Conservation (phyloP, 2,113 vertebrate species). For the Nesogale talazaci region DNA sequence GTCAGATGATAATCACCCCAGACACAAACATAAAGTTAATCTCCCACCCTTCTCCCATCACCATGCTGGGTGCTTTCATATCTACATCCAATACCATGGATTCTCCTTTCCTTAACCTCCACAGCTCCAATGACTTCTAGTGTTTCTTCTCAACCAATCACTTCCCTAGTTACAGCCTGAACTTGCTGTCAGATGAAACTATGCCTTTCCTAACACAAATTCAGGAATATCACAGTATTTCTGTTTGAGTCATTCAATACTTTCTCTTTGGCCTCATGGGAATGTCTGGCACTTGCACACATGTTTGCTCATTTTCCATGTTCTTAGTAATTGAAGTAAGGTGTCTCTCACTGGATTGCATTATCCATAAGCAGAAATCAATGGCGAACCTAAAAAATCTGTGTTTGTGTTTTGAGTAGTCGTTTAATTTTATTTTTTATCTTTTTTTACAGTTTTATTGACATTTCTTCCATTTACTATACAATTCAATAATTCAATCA, state of each 20-base stretch:
- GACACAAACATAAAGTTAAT: neutral
- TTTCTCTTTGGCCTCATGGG: neutral
- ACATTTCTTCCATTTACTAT: neutral
- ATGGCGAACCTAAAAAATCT: neutral
- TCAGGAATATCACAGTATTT: neutral
- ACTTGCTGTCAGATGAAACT: neutral
- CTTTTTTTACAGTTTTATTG: no score
- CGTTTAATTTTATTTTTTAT: no score
- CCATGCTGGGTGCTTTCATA: neutral
- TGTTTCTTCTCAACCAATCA: neutral
- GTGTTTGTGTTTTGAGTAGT: no score
- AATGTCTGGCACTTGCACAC: neutral
- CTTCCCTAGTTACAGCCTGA: neutral
- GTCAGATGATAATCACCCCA: neutral
- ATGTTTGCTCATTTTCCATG: neutral
- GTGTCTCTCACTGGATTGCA: neutral
- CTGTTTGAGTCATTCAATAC: neutral
- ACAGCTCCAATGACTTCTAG: neutral
- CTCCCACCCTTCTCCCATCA: neutral
- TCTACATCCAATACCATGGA: neutral
- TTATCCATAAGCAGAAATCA: neutral
- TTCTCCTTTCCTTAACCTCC: neutral
- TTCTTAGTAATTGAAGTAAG: neutral
- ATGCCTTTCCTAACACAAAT: slow-evolving; percentile 16
- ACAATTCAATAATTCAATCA: no score